A percentile compares a stretch with the other conserved stretches of the same genome.
Conservation (phyloP, 1,140 invertebrate genomes). For the Papilio xuthus region DNA sequence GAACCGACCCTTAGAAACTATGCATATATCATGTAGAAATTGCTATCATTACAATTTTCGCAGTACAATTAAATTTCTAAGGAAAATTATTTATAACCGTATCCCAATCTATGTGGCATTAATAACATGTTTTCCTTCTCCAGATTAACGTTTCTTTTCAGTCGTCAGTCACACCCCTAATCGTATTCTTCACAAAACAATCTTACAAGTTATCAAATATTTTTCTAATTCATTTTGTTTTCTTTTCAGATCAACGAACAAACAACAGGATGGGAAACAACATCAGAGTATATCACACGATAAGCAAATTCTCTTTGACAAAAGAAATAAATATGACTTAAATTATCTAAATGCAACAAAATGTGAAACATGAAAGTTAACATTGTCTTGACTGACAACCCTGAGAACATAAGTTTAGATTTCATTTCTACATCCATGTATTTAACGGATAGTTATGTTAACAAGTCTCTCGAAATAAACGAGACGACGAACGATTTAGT, state of each 20-base stretch:
- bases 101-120: too few species aligned
- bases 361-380: conserved; percentile 76
- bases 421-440: conserved; percentile 77
- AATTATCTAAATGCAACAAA: conserved; percentile 47
- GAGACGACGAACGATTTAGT: conserved; percentile 69
- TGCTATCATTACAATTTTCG: too few species aligned
- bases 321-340: conserved; percentile 68
- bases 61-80: too few species aligned
- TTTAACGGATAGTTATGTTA: conserved; percentile 69
- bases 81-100: too few species aligned
- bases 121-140: too few species aligned
- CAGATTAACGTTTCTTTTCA: too few species aligned
- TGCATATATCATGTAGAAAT: too few species aligned
- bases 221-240: conserved; percentile 50
- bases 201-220: background rate
- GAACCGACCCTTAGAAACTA: too few species aligned
- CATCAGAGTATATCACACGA: conserved; percentile 45
- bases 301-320: conserved; percentile 52
- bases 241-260: conserved; percentile 55
- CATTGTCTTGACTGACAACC: conserved; percentile 58
- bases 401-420: conserved; percentile 68
- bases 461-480: conserved; percentile 67
- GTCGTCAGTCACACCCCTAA: too few species aligned
- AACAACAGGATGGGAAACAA: conserved; percentile 55
- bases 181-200: too few species aligned